A percentile compares a stretch with the other conserved stretches of the same genome.
Evolutionary conservation across 2,797 vertebrate species (phyloP).

Genomic region (Florisuga fusca): DNA sequence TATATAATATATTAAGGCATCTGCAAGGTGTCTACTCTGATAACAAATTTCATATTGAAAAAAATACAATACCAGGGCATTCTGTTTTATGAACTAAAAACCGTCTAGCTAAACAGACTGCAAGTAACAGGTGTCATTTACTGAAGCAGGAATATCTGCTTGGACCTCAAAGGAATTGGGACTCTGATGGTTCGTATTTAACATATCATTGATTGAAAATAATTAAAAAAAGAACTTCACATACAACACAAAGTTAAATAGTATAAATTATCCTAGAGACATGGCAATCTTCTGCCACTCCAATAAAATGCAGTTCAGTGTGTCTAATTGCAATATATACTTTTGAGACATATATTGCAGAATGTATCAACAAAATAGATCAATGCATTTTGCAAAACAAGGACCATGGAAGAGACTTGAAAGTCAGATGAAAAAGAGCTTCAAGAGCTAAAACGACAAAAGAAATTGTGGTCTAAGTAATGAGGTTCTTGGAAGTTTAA

Average conservation of each 20-base stretch:
- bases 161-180: neutral
- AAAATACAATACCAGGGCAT: neutral
- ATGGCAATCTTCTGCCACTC: neutral
- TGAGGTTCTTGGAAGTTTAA: neutral
- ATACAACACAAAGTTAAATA: neutral
- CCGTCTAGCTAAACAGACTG: neutral
- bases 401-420: neutral
- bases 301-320: neutral
- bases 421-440: neutral
- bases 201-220: neutral
- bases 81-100: neutral
- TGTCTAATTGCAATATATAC: neutral
- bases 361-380: neutral
- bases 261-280: neutral
- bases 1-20: neutral
- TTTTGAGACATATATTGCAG: neutral
- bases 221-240: neutral
- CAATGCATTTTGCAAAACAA: neutral
- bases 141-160: neutral
- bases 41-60: neutral
- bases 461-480: neutral
- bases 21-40: neutral
- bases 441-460: neutral
- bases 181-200: neutral
- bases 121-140: neutral